phyloP scores from a whole-genome alignment of 2,888 invertebrate genomes.

The Hypsopygia costalis region DNA sequence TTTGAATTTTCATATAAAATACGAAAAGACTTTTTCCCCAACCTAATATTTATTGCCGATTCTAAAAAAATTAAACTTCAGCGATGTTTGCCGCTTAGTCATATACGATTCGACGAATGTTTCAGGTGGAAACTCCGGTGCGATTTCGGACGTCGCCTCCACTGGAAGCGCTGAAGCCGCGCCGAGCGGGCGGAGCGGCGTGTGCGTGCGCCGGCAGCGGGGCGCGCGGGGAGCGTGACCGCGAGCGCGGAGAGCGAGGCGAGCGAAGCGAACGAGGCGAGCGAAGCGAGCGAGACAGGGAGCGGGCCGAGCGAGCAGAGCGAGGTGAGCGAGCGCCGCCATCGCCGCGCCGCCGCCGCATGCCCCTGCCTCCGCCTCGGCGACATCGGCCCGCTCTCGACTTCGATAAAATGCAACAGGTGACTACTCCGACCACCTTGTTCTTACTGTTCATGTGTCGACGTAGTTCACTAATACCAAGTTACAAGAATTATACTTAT shows the following conservation, averaged over 20 bases:
- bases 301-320: conserved; percentile 83
- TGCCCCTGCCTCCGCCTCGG: conserved; percentile 59
- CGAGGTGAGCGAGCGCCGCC: conserved; percentile 43
- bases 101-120: conserved; percentile 9
- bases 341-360: conserved; percentile 70
- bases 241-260: conserved; percentile 75
- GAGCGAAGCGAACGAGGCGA: conserved; percentile 79
- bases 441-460: no score
- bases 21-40: no score
- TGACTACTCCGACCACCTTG: conserved; percentile 54
- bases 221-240: conserved; percentile 69
- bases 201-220: conserved; percentile 48
- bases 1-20: no score
- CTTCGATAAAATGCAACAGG: conserved; percentile 98
- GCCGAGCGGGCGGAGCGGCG: conserved; percentile 36
- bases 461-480: no score
- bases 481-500: no score
- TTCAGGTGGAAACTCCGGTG: conserved; percentile 88
- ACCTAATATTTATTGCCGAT: no score
- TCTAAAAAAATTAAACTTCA: no score
- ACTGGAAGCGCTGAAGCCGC: conserved; percentile 91
- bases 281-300: conserved; percentile 51
- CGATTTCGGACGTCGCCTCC: conserved; percentile 96
- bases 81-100: no score
- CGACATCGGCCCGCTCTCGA: conserved; percentile 93